Conservation (phyloP, 92 coral and sea anemone species). For the Zoanthus sociatus region DNA sequence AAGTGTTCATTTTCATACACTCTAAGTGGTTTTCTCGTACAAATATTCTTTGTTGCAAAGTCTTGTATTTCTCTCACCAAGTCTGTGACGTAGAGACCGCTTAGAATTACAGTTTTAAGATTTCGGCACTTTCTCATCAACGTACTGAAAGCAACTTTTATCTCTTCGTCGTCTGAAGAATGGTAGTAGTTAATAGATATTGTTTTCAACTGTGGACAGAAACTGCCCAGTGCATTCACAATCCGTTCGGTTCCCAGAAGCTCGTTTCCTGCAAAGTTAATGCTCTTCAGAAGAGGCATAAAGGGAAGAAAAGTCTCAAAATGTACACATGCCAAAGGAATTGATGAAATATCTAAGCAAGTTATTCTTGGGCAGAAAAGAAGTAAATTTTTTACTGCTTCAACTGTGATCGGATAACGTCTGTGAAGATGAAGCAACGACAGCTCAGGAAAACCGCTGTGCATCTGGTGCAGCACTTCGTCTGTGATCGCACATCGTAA, state of each 20-base stretch:
- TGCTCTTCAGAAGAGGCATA: slow-evolving; percentile 55
- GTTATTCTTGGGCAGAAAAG: slow-evolving; percentile 66
- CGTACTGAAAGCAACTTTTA: slow-evolving; percentile 65
- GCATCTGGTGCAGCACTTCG: slow-evolving; percentile 57
- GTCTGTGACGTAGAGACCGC: slow-evolving; percentile 77
- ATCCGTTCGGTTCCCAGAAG: slow-evolving; percentile 69
- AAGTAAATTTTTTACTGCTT: slow-evolving; percentile 65
- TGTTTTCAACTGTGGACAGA: slow-evolving; percentile 52
- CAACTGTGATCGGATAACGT: slow-evolving; percentile 80
- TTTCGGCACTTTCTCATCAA: slow-evolving; percentile 58
- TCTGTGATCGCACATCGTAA: slow-evolving; percentile 79
- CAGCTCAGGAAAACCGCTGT: slow-evolving; percentile 63
- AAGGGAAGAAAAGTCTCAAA: slow-evolving; percentile 74
- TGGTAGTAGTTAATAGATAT: slow-evolving; percentile 72
- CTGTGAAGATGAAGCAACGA: slow-evolving; percentile 71
- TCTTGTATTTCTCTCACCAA: slow-evolving; percentile 53
- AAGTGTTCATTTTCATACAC: slow-evolving; percentile 53
- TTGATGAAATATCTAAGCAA: slow-evolving; percentile 79
- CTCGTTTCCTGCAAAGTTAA: slow-evolving; percentile 80
- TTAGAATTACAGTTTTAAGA: slow-evolving; percentile 62
- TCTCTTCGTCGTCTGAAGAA: slow-evolving; percentile 64
- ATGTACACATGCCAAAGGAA: slow-evolving; percentile 73
- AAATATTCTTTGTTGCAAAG: slow-evolving; percentile 15
- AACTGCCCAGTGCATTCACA: slow-evolving; percentile 57
- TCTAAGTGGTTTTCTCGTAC: slow-evolving; percentile 3